phyloP scores from a whole-genome alignment of 1,140 invertebrate species.

The Plodia interpunctella region DNA sequence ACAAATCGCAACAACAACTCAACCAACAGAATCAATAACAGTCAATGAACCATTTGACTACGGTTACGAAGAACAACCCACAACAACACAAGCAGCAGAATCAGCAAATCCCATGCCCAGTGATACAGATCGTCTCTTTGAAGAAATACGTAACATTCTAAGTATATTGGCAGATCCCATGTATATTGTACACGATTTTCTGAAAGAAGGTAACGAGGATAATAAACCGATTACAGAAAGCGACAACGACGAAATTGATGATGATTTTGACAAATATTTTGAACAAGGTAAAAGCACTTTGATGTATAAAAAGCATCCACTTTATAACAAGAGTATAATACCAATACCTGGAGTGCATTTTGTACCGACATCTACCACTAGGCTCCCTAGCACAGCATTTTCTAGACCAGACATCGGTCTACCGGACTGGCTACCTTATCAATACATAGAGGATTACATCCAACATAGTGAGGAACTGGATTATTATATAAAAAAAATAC shows the following conservation, averaged over 20 bases:
- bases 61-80: too few species aligned
- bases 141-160: too few species aligned
- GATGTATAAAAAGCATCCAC: background rate
- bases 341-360: background rate
- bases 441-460: background rate
- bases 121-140: too few species aligned
- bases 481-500: background rate
- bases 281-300: background rate
- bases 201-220: too few species aligned
- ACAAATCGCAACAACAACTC: too few species aligned
- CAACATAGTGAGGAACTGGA: background rate
- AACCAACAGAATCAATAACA: too few species aligned
- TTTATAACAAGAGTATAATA: background rate
- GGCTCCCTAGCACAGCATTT: background rate
- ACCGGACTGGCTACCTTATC: background rate
- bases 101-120: background rate
- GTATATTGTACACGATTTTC: too few species aligned
- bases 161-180: too few species aligned
- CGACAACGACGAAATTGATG: background rate
- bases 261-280: background rate
- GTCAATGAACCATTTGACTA: too few species aligned
- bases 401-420: background rate
- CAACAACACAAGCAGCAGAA: background rate
- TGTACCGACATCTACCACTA: background rate
- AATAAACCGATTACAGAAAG: background rate